Evolutionary conservation across 1,140 invertebrate genomes (phyloP).

Genomic region (Tetranychus cinnabarinus): DNA sequence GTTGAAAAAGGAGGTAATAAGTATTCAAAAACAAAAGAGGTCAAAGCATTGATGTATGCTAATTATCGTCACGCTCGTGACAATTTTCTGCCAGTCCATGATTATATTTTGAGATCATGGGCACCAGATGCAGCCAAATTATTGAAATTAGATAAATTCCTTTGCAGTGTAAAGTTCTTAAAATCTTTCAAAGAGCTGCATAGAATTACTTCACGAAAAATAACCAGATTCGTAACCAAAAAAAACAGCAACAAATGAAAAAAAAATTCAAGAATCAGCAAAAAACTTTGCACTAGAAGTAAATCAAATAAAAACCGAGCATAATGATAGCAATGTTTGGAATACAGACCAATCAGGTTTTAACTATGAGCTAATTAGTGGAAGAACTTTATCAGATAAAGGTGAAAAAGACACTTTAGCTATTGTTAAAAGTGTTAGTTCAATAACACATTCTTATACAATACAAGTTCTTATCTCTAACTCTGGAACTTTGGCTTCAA

Average conservation of each 20-base stretch:
- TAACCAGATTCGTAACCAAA: neutral
- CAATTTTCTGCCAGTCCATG: neutral
- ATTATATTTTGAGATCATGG: neutral
- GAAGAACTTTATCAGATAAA: neutral
- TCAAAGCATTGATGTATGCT: neutral
- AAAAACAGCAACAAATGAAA: neutral
- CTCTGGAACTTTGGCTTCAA: neutral
- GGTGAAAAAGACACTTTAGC: neutral
- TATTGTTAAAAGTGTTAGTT: neutral
- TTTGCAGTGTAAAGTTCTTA: neutral
- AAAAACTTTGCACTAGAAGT: neutral
- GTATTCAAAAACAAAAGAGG: too few relatives aligned
- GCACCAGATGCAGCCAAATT: neutral
- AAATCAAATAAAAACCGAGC: neutral
- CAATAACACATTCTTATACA: neutral
- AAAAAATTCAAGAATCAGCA: neutral
- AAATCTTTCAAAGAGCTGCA: neutral
- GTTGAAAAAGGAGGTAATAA: too few relatives aligned
- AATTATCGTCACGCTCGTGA: conserved; percentile 8
- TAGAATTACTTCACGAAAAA: neutral
- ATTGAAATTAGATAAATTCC: neutral
- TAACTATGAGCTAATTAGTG: neutral
- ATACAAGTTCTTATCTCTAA: too few relatives aligned
- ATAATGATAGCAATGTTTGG: neutral
- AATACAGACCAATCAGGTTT: neutral